These are phyloP conservation scores for Patella ulyssiponensis DNA, from an alignment of 2,888 invertebrate genomes.

Conservation along the genomic window DNA sequence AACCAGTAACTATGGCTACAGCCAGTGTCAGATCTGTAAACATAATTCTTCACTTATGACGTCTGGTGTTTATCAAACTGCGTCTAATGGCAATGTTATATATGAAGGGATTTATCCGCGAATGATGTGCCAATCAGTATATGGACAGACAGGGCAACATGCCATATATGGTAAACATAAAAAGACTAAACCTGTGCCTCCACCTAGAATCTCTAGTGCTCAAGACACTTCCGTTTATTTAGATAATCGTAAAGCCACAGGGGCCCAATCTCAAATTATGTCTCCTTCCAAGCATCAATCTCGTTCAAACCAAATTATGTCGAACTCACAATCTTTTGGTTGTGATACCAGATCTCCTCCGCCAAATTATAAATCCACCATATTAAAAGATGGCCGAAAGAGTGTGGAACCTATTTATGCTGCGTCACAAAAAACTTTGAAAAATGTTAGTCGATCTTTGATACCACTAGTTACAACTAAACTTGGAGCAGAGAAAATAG, in stretches of 20 bases:
- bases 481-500: slow-evolving; percentile 68
- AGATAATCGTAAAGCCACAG: neutral
- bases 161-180: slow-evolving; percentile 7
- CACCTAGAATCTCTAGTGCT: slow-evolving; percentile 20
- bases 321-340: slow-evolving; percentile 1
- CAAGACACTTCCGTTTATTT: neutral
- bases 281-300: neutral
- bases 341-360: neutral
- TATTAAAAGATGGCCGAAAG: slow-evolving; percentile 23
- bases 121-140: neutral
- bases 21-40: slow-evolving; percentile 3
- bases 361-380: neutral
- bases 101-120: neutral
- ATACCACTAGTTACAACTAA: slow-evolving; percentile 65
- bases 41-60: neutral
- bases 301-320: neutral
- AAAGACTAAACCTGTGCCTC: slow-evolving; percentile 25
- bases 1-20: slow-evolving; percentile 1
- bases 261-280: neutral
- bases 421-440: slow-evolving; percentile 40
- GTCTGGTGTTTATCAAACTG: neutral
- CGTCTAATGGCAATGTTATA: neutral
- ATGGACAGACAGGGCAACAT: neutral
- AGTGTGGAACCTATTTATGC: slow-evolving; percentile 36
- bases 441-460: slow-evolving; percentile 57